These are phyloP conservation scores for Chloroclysta siterata DNA, from an alignment of 2,888 invertebrate species.

Conservation along the genomic window DNA sequence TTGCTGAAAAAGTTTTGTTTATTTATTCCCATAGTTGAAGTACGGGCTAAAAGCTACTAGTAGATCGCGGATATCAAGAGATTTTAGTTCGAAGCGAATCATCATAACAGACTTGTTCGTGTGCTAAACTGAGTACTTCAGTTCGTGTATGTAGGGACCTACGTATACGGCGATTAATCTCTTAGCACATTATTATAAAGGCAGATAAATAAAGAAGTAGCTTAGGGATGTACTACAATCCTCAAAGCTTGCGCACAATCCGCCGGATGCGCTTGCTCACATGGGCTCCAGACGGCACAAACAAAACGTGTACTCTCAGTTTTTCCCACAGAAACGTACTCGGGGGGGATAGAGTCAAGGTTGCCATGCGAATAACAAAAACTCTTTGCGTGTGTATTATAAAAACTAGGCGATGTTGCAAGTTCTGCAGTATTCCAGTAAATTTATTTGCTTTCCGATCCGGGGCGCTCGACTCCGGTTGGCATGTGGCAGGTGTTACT, in stretches of 20 bases:
- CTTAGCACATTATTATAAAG: conserved; percentile 52
- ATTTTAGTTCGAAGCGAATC: too few species aligned
- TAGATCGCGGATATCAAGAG: too few species aligned
- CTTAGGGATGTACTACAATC: conserved; percentile 51
- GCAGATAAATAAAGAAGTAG: conserved; percentile 63
- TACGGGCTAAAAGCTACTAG: too few species aligned
- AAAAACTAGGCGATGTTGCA: conserved; percentile 70
- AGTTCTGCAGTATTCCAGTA: conserved; percentile 63
- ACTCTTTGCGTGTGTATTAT: conserved; percentile 54
- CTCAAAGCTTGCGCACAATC: conserved; percentile 57
- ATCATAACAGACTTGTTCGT: too few species aligned
- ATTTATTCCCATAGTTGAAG: too few species aligned
- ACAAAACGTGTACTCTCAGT: conserved; percentile 68
- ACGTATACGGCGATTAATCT: conserved; percentile 49
- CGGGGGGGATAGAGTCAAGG: conserved; percentile 76
- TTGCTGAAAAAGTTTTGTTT: too few species aligned
- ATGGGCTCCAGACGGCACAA: conserved; percentile 78
- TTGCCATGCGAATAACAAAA: conserved; percentile 77
- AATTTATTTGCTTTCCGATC: conserved; percentile 65
- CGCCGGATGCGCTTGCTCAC: conserved; percentile 79
- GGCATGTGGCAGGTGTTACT: conserved; percentile 70
- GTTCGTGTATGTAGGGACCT: conserved; percentile 8
- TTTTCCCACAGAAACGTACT: conserved; percentile 78
- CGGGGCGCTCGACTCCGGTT: conserved; percentile 54
- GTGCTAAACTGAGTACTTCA: conserved; percentile 44